Conservation (phyloP, 2,113 vertebrate genomes). For the Nyctibius bracteatus region DNA sequence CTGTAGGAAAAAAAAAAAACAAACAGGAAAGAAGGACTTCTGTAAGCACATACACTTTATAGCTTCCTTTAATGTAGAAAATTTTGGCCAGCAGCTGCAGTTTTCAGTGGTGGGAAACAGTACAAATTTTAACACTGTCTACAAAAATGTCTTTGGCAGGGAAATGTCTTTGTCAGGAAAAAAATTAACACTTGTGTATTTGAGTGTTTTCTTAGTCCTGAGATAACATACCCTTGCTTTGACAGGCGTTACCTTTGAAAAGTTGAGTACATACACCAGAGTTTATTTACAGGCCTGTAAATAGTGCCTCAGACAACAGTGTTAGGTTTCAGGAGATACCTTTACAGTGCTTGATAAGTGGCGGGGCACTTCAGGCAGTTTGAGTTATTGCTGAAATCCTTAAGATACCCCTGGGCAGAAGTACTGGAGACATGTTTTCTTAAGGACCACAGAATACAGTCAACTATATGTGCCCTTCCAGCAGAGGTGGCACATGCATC, state of each 20-base stretch:
- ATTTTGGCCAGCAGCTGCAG: background rate
- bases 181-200: rapidly evolving
- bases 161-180: background rate
- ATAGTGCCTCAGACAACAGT: background rate
- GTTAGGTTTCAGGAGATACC: background rate
- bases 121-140: background rate
- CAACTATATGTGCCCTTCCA: rapidly evolving
- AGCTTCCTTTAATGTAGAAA: background rate
- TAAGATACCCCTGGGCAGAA: background rate
- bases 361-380: background rate
- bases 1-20: background rate
- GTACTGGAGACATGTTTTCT: background rate
- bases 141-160: background rate
- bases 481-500: background rate
- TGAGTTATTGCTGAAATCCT: background rate
- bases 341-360: background rate
- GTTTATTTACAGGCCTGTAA: background rate
- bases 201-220: background rate
- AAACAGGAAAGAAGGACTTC: background rate
- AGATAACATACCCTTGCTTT: background rate
- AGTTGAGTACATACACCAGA: background rate
- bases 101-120: background rate
- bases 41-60: background rate
- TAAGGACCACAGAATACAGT: background rate
- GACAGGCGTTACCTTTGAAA: background rate